phyloP scores from a whole-genome alignment of 1,140 invertebrate genomes.

The Drosophila ercepeae region DNA sequence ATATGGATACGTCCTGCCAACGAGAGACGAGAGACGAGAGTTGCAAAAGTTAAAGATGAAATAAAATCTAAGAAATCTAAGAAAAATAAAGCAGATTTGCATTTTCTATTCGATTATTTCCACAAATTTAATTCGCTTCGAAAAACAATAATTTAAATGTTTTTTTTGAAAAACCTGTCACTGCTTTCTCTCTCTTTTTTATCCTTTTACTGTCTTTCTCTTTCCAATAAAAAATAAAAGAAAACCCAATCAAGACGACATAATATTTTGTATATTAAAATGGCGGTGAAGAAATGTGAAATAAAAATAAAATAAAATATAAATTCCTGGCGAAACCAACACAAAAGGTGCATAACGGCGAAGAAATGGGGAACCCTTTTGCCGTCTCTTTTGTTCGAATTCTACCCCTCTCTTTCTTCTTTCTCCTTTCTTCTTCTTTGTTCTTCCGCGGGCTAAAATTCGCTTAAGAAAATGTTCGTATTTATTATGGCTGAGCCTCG shows the following conservation, averaged over 20 bases:
- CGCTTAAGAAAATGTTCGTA: slow-evolving; percentile 54
- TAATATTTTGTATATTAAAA: slow-evolving; percentile 54
- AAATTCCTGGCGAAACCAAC: slow-evolving; percentile 50
- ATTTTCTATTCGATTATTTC: slow-evolving; percentile 48
- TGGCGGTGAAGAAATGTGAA: slow-evolving; percentile 49
- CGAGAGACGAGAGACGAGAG: no score
- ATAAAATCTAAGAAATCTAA: neutral
- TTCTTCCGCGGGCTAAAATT: slow-evolving; percentile 17
- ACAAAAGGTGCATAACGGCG: slow-evolving; percentile 54
- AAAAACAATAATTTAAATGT: slow-evolving; percentile 59
- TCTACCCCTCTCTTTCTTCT: neutral
- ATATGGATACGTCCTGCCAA: slow-evolving; percentile 13
- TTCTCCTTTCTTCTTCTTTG: no score
- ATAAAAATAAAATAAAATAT: slow-evolving; percentile 58
- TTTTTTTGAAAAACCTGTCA: slow-evolving; percentile 53
- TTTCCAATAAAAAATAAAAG: slow-evolving; percentile 11
- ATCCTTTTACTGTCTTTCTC: neutral
- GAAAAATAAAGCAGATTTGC: slow-evolving; percentile 3
- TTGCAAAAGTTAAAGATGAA: neutral
- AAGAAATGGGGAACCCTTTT: neutral
- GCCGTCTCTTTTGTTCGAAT: slow-evolving; percentile 20
- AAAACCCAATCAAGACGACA: slow-evolving; percentile 15
- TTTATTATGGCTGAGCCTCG: neutral
- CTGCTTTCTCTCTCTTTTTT: slow-evolving; percentile 1
- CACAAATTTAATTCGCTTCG: slow-evolving; percentile 7